Evolutionary conservation across 2,113 vertebrate species (phyloP).

Genomic region (Bungarus multicinctus): DNA sequence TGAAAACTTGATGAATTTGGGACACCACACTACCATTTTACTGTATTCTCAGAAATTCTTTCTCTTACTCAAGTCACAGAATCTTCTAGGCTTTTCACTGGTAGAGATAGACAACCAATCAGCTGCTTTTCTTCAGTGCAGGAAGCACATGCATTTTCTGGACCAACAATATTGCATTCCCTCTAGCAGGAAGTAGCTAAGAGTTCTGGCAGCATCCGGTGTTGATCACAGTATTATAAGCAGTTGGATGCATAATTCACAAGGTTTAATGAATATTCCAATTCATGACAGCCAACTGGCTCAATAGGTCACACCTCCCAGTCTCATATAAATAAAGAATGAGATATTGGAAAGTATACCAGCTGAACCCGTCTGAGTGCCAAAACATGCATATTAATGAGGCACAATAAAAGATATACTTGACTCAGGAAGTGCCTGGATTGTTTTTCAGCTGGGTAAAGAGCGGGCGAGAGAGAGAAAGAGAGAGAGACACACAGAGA

Average conservation of each 20-base stretch:
- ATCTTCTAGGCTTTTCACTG: constrained; percentile 48
- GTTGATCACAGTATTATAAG: constrained; percentile 74
- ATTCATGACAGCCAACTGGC: constrained; percentile 80
- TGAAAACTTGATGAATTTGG: constrained; percentile 24
- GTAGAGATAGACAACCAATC: constrained; percentile 39
- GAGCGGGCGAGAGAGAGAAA: constrained; percentile 19
- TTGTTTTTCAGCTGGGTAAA: constrained; percentile 65
- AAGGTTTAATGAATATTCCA: constrained; percentile 81
- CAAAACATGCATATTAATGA: constrained; percentile 79
- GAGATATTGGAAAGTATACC: constrained; percentile 76
- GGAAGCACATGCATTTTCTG: constrained; percentile 51
- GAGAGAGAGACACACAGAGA: background rate
- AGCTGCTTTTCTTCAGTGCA: constrained; percentile 34
- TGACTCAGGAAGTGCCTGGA: constrained; percentile 71
- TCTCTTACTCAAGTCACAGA: constrained; percentile 50
- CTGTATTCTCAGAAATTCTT: constrained; percentile 47
- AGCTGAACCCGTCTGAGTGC: constrained; percentile 75
- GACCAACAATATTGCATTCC: constrained; percentile 65
- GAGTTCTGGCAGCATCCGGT: constrained; percentile 70
- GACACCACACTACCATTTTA: constrained; percentile 37
- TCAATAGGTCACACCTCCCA: constrained; percentile 77
- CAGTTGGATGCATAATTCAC: constrained; percentile 78
- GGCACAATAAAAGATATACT: constrained; percentile 71
- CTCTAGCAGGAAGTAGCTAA: constrained; percentile 68
- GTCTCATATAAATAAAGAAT: constrained; percentile 80